Evolutionary conservation across 2,888 invertebrate genomes (phyloP).

Genomic region (Zelleria hepariella): DNA sequence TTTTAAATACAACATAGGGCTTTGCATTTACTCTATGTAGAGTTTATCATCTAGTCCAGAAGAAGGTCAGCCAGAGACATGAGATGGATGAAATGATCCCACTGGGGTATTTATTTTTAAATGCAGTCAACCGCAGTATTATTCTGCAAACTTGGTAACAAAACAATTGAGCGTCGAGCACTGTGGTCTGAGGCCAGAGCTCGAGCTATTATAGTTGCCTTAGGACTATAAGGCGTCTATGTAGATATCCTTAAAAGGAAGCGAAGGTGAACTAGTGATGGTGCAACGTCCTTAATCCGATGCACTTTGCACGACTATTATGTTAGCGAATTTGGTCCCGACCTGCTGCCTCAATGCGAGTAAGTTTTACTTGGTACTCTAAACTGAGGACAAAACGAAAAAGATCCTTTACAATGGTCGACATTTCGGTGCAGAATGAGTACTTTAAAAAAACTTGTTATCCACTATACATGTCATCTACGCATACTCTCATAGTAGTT

Average conservation of each 20-base stretch:
- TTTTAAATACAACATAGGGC: too few relatives aligned
- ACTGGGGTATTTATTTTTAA: background rate
- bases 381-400: background rate
- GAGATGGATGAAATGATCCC: too few relatives aligned
- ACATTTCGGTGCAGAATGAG: too few relatives aligned
- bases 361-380: background rate
- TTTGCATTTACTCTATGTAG: too few relatives aligned
- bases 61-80: too few relatives aligned
- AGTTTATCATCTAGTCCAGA: too few relatives aligned
- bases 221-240: background rate
- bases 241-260: slow-evolving; percentile 11
- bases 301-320: slow-evolving; percentile 9
- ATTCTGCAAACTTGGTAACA: too few relatives aligned
- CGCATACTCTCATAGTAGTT: too few relatives aligned
- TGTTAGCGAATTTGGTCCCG: background rate
- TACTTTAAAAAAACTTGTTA: too few relatives aligned
- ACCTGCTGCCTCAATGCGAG: background rate
- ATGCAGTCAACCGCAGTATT: too few relatives aligned
- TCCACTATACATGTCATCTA: too few relatives aligned
- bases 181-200: background rate
- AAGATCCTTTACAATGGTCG: too few relatives aligned
- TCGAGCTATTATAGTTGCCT: background rate
- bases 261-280: slow-evolving; percentile 16
- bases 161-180: background rate
- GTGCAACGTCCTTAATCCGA: slow-evolving; percentile 12